Conservation (phyloP, 2,113 vertebrate genomes). For the Semicossyphus pulcher region DNA sequence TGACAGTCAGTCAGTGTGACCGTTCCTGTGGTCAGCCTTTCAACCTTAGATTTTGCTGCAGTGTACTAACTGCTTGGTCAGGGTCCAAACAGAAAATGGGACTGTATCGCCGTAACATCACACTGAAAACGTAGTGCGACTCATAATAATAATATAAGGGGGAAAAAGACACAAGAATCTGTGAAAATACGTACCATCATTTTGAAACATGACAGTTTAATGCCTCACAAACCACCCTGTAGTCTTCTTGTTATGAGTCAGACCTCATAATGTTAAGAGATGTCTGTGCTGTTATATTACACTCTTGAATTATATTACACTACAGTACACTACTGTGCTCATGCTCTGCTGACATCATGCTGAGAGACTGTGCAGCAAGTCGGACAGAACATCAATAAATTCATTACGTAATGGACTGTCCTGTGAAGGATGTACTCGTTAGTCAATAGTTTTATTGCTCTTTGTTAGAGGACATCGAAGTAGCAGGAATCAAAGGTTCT, state of each 20-base stretch:
- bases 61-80: slow-evolving; percentile 16
- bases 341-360: slow-evolving; percentile 60
- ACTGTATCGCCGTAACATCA: slow-evolving; percentile 20
- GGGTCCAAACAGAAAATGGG: background rate
- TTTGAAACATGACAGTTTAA: slow-evolving; percentile 19
- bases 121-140: background rate
- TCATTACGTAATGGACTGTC: slow-evolving; percentile 71
- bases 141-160: too few species aligned
- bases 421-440: slow-evolving; percentile 43
- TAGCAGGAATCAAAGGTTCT: slow-evolving; percentile 1
- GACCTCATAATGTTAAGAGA: background rate
- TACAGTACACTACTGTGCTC: slow-evolving; percentile 8
- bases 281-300: slow-evolving; percentile 34
- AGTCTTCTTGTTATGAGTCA: slow-evolving; percentile 12
- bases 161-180: background rate
- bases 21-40: background rate
- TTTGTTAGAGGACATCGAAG: background rate
- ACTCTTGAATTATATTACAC: slow-evolving; percentile 37
- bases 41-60: slow-evolving; percentile 21
- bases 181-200: background rate
- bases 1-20: background rate
- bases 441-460: slow-evolving; percentile 43
- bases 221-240: slow-evolving; percentile 7
- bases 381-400: slow-evolving; percentile 66
- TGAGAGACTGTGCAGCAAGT: slow-evolving; percentile 33